A percentile compares a stretch with the other conserved stretches of the same genome.
Conservation (phyloP, 35 echinoderm and acorn worm species). For the Ophioderma brevispina region DNA sequence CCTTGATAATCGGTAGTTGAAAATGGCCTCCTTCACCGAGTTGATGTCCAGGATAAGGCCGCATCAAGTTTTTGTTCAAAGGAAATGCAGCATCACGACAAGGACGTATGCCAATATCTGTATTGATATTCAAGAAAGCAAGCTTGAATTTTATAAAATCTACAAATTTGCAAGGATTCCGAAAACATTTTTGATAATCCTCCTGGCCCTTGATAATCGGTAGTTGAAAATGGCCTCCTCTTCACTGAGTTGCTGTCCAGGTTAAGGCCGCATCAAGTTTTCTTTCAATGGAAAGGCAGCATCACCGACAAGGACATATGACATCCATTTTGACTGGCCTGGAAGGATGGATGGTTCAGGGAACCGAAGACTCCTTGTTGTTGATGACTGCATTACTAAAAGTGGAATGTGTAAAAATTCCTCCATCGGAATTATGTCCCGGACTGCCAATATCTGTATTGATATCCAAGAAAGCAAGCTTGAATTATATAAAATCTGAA, state of each 20-base stretch:
- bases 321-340: background rate
- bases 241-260: background rate
- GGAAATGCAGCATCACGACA: slow-evolving; percentile 82
- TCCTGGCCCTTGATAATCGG: slow-evolving; percentile 51
- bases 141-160: too few relatives aligned
- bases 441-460: slow-evolving; percentile 53
- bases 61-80: slow-evolving; percentile 45
- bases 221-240: slow-evolving; percentile 61
- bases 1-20: slow-evolving; percentile 66
- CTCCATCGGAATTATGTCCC: slow-evolving; percentile 49
- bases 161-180: slow-evolving; percentile 62
- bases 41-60: slow-evolving; percentile 14
- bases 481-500: too few relatives aligned
- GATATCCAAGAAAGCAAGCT: too few relatives aligned
- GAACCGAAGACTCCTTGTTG: background rate
- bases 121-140: too few relatives aligned
- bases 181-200: slow-evolving; percentile 68
- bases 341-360: background rate
- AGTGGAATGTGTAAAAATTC: slow-evolving; percentile 16
- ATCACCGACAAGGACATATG: slow-evolving; percentile 64
- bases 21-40: slow-evolving; percentile 23
- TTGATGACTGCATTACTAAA: background rate
- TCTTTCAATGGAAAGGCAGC: slow-evolving; percentile 67
- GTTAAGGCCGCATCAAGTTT: slow-evolving; percentile 49
- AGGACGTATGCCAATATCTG: slow-evolving; percentile 65